phyloP scores from a whole-genome alignment of 2,888 invertebrate species.

The Shargacucullia verbasci region DNA sequence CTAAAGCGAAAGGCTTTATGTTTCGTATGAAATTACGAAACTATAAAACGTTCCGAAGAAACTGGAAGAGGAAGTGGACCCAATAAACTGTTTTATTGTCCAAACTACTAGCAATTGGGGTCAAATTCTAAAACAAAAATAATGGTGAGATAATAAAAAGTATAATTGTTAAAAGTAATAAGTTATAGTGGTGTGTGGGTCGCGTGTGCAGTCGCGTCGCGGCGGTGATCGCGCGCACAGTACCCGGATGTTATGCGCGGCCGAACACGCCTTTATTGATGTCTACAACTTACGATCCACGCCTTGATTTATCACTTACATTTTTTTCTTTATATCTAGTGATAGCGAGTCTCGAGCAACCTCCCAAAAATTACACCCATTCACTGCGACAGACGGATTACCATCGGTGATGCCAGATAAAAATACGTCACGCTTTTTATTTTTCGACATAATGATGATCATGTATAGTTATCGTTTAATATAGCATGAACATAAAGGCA shows the following conservation, averaged over 20 bases:
- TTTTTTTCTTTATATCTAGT: slow-evolving; percentile 22
- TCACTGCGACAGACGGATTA: slow-evolving; percentile 15
- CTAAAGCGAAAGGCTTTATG: slow-evolving; percentile 1
- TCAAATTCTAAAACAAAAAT: neutral
- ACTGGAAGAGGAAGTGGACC: neutral
- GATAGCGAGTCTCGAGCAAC: slow-evolving; percentile 7
- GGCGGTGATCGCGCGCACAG: neutral
- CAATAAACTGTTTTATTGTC: neutral
- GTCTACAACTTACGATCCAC: slow-evolving; percentile 18
- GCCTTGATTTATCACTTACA: slow-evolving; percentile 27
- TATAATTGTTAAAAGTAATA: neutral
- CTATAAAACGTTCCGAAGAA: neutral
- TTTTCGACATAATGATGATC: neutral
- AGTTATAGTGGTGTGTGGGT: too few species aligned
- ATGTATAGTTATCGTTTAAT: slow-evolving; percentile 1
- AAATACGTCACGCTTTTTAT: slow-evolving; percentile 7
- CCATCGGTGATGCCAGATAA: slow-evolving; percentile 9
- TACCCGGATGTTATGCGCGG: slow-evolving; percentile 9
- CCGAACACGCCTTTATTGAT: slow-evolving; percentile 17
- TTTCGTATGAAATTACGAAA: slow-evolving; percentile 1
- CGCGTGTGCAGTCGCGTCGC: neutral
- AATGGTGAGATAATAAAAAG: neutral
- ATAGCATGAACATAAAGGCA: neutral
- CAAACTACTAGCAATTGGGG: slow-evolving; percentile 1
- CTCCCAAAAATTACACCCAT: slow-evolving; percentile 15